Percentiles rank a stretch among this genome's conserved stretches.
Evolutionary conservation across 1,140 invertebrate genomes (phyloP).

Genomic region (Orchestia grillus): DNA sequence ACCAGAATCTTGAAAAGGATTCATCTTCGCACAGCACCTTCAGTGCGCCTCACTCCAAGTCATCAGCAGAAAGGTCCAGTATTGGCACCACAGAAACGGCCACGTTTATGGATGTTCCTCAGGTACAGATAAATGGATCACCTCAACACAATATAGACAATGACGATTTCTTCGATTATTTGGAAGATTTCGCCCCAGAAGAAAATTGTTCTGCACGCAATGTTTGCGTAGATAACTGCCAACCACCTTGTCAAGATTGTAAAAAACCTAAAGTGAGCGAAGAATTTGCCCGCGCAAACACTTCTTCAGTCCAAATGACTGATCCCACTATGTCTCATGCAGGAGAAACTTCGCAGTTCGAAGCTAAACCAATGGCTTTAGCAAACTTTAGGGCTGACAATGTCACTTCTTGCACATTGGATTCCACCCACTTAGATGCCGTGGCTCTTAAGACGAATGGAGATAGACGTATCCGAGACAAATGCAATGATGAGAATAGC

Average conservation of each 20-base stretch:
- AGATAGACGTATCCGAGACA: neutral
- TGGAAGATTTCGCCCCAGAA: constrained; percentile 16
- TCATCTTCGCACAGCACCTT: neutral
- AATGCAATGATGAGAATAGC: neutral
- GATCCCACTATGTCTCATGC: neutral
- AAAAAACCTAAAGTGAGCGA: neutral
- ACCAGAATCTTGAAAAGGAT: neutral
- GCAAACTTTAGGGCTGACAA: neutral
- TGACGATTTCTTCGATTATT: constrained; percentile 50
- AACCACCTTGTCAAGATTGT: neutral
- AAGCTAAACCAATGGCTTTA: neutral
- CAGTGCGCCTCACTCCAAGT: neutral
- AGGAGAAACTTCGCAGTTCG: neutral
- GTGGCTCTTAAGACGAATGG: neutral
- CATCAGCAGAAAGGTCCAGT: neutral
- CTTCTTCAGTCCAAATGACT: neutral
- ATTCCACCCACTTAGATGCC: neutral
- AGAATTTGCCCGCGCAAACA: neutral
- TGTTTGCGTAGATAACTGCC: neutral
- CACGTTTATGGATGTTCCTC: neutral
- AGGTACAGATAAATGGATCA: neutral
- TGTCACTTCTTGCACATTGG: neutral
- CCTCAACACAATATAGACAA: neutral
- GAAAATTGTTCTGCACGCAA: constrained; percentile 30
- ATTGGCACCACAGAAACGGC: neutral